Base-by-base conservation (phyloP, 2,113 vertebrate species). In the Epinephelus fuscoguttatus region DNA sequence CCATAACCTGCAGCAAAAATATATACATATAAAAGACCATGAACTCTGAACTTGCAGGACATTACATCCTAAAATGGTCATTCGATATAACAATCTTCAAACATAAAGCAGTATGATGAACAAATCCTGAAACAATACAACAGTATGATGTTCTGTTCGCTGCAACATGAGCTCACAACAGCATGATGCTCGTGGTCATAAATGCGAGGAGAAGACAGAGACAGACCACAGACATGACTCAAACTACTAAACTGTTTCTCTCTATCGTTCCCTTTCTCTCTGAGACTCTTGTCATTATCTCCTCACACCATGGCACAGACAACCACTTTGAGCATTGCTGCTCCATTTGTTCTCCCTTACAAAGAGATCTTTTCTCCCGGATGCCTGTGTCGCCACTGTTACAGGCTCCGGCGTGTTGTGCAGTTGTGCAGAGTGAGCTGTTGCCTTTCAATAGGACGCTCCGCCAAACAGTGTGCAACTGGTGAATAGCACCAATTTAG, bases 341-440 rank as follows among this genome's bases (percentile, higher is more conserved):
- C 80, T 88, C 81, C 82, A 66, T 87, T 93, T 92, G 88, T 94
- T 89, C 68, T 70, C 27, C 67, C 40, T 78, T 19, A 93, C 90
- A 95, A 94, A 91, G 89, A 78, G 69, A 18, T 75, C 80, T 77
- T 88, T 89, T 91, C 76, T 88, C 71, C 84, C 53, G 53, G 56
- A 78, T 77, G 88, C 56, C 59, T 66, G 69, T 19, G 68, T 67
- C 47, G 64, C 75, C 49, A 84, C 82, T 60, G 84, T 78, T 80
- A 33, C 18, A 10, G 55, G 73, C 70, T 61, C 50, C 57, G 40
- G 61, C 7, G 50, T 59, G 53, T 70, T 60, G 70, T 25, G 80
- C 84, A 61, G 81, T 80, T 81, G 45, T 82, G 78, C 74, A 52
- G 57, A 84, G 74, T 57, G 84, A 67, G 82, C 78, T 33, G 70